Evolutionary conservation across 1,140 invertebrate species (phyloP), one percentile per base, ranked within the genome.

Genomic region (Diplogasteroides magnus): DNA sequence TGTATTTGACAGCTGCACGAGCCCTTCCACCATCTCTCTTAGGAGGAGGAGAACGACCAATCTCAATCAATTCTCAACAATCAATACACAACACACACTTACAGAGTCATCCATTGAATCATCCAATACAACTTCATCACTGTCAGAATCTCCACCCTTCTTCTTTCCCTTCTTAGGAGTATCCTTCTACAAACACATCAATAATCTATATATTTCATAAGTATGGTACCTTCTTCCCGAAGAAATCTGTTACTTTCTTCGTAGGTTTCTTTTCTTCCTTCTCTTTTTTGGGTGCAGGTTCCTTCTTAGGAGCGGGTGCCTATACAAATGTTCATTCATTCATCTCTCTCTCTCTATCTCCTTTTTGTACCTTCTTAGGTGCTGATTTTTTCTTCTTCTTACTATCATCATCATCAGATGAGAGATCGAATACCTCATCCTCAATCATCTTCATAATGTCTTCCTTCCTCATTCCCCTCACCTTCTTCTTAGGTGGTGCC

Each of bases 221-320:
- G n/a, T n/a, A n/a, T n/a, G n/a, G n/a, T 48, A 48, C 37, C 61
- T 63, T 63, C 61, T 63, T 63, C 14, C 15, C 23, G 28, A 63
- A 63, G 29, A 63, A 63, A 63, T 63, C 61, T 14, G 61, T 63
- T 27, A 63, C 31, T 31, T 67, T 67, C 37, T 60, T 67, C 63
- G n/a, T 64, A 58, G 25, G 13, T 48, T 37, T 26, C 11, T 61
- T 23, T n/a, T 27, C 27, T 29, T 63, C 57, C 27, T 27, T 59
- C 2, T 27, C n/a, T 61, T 27, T 59, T 29, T 57, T 67, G 14
- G 37, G 6, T 6, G 63, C 63, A 23, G 63, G 31, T 59, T n/a
- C 28, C 64, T 63, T 67, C 64, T 25, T 25, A 59, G 6, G 3
- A 28, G 3, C 59, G 23, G 3, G 3, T n/a, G 3, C 3, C n/a